Percentiles rank a stretch among this genome's conserved stretches.
Conservation (phyloP, 1,140 invertebrate genomes). For the Drosophila ohnishii region DNA sequence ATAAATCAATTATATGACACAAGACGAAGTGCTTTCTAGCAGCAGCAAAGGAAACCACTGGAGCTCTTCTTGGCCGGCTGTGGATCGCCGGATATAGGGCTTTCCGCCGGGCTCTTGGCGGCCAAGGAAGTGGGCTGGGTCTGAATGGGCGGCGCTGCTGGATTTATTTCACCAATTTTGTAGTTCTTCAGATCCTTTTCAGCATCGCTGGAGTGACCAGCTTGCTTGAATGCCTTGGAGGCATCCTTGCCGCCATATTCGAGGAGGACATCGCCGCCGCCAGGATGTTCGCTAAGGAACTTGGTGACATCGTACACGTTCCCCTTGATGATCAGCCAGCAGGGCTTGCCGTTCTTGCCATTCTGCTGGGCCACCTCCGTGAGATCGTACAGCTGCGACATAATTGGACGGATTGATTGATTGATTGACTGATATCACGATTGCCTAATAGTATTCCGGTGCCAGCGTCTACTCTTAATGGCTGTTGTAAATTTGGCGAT, state of each 20-base stretch:
- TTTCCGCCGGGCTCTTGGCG: background rate
- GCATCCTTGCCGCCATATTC: slow-evolving; percentile 87
- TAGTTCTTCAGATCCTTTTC: slow-evolving; percentile 84
- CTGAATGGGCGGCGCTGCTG: slow-evolving; percentile 38
- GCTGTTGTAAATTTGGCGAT: slow-evolving; percentile 9
- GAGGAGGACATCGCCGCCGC: slow-evolving; percentile 85
- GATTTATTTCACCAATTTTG: slow-evolving; percentile 85
- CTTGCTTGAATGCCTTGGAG: slow-evolving; percentile 86
- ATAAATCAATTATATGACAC: slow-evolving; percentile 50
- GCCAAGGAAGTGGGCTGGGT: slow-evolving; percentile 32
- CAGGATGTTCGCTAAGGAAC: slow-evolving; percentile 87
- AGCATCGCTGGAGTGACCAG: slow-evolving; percentile 87
- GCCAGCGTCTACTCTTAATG: slow-evolving; percentile 2
- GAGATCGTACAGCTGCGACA: slow-evolving; percentile 83
- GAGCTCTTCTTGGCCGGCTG: slow-evolving; percentile 35
- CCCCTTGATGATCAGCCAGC: slow-evolving; percentile 87
- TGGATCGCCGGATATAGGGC: slow-evolving; percentile 1
- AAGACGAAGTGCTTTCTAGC: slow-evolving; percentile 2
- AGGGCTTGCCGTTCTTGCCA: slow-evolving; percentile 84
- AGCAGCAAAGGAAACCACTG: slow-evolving; percentile 39
- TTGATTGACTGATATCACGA: background rate
- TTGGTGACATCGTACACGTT: slow-evolving; percentile 87
- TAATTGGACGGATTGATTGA: slow-evolving; percentile 24
- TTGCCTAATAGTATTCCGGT: slow-evolving; percentile 18
- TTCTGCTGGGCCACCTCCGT: slow-evolving; percentile 85